Evolutionary conservation across 2,113 vertebrate genomes (phyloP).

Genomic region (Dromas ardeola): DNA sequence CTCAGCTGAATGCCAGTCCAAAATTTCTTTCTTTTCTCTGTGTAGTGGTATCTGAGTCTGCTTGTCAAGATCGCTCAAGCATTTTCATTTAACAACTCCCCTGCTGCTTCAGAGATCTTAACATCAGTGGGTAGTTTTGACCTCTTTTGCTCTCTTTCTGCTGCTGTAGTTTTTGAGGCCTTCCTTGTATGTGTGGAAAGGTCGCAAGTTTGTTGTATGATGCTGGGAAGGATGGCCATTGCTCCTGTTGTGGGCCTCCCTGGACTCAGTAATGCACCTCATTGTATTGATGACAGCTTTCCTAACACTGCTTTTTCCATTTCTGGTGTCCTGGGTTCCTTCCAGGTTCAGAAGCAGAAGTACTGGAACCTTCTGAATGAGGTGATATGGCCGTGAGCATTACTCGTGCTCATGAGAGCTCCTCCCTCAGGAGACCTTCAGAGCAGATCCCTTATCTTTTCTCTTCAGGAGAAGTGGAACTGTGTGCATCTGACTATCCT

Average conservation of each 20-base stretch:
- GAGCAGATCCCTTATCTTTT: not conserved
- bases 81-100: conserved; percentile 4
- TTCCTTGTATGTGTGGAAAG: not conserved
- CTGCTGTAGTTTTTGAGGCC: not conserved
- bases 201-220: not conserved
- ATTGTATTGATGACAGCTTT: not conserved
- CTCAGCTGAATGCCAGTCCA: not conserved
- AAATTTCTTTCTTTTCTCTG: not conserved
- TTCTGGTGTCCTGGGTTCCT: not conserved
- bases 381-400: not conserved
- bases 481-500: not conserved
- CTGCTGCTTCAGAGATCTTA: not conserved
- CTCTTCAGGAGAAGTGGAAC: not conserved
- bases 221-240: not conserved
- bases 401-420: not conserved
- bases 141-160: not conserved
- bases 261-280: not conserved
- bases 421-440: not conserved
- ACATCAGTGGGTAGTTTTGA: not conserved
- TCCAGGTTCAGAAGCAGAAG: not conserved
- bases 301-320: not conserved
- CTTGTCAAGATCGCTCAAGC: not conserved
- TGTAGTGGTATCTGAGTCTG: not conserved
- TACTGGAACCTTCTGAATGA: not conserved
- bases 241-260: not conserved